Conservation (phyloP, 2,888 invertebrate species). For the Suillia variegata region DNA sequence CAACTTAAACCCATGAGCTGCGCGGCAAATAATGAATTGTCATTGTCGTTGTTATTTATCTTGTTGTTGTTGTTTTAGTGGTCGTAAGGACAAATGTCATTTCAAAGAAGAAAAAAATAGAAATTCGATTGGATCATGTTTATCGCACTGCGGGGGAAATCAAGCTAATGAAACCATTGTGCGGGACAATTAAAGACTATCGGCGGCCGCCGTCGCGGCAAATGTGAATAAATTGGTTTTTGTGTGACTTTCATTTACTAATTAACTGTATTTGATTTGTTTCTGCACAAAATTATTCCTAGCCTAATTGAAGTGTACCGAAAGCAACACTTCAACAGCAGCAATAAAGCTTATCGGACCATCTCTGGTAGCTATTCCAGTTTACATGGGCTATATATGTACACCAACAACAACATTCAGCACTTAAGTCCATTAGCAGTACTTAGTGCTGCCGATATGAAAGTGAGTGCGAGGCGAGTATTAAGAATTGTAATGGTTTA, state of each 20-base stretch:
- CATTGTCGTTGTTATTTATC: too few species aligned
- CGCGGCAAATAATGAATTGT: neutral
- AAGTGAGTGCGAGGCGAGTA: neutral
- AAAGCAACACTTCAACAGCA: conserved; percentile 9
- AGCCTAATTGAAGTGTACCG: conserved; percentile 40
- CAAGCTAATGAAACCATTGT: neutral
- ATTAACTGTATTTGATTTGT: conserved; percentile 44
- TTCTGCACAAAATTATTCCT: conserved; percentile 18
- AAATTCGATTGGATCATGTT: neutral
- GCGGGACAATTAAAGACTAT: neutral
- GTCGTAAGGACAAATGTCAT: too few species aligned
- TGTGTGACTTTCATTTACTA: conserved; percentile 38
- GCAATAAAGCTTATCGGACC: conserved; percentile 27
- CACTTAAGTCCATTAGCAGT: conserved; percentile 29
- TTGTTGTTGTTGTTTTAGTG: too few species aligned
- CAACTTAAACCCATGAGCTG: neutral
- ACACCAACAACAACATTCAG: neutral
- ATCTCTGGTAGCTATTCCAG: too few species aligned
- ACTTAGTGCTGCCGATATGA: conserved; percentile 17
- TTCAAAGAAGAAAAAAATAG: too few species aligned
- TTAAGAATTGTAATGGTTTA: too few species aligned
- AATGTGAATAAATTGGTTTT: conserved; percentile 12
- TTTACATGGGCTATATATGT: conserved; percentile 9
- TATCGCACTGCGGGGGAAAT: too few species aligned
- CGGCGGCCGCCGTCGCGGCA: neutral